phyloP scores from a whole-genome alignment of 2,797 vertebrate species.

The Harpagifer antarcticus region DNA sequence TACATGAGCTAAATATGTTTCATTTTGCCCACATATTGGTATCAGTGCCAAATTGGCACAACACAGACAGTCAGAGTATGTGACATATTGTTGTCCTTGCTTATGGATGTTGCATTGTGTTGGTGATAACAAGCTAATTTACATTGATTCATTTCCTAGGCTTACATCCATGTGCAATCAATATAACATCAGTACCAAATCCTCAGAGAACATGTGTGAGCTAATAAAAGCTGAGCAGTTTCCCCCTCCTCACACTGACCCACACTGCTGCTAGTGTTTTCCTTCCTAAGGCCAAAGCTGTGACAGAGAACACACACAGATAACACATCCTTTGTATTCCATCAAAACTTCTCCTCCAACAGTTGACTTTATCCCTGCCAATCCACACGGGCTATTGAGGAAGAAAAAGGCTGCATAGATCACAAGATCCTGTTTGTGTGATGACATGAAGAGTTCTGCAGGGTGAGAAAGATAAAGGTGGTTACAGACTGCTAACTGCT shows the following conservation, averaged over 20 bases:
- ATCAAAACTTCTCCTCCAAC: slow-evolving; percentile 57
- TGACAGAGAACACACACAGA: slow-evolving; percentile 72
- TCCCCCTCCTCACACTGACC: slow-evolving; percentile 34
- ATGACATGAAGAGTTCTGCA: slow-evolving; percentile 51
- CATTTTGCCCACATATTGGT: slow-evolving; percentile 29
- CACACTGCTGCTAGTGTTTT: slow-evolving; percentile 55
- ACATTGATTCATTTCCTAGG: slow-evolving; percentile 12
- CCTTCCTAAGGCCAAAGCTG: slow-evolving; percentile 60
- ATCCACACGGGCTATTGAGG: slow-evolving; percentile 39
- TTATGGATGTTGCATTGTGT: slow-evolving; percentile 1
- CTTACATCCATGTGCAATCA: slow-evolving; percentile 19
- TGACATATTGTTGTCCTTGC: background rate
- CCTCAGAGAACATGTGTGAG: slow-evolving; percentile 11
- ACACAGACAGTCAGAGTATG: background rate
- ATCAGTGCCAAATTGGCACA: slow-evolving; percentile 16
- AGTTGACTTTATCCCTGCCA: slow-evolving; percentile 62
- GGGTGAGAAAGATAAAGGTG: slow-evolving; percentile 54
- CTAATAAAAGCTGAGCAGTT: slow-evolving; percentile 33
- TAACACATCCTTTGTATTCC: slow-evolving; percentile 66
- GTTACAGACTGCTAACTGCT: slow-evolving; percentile 50
- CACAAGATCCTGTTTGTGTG: slow-evolving; percentile 47
- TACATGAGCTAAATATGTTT: slow-evolving; percentile 14
- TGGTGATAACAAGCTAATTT: slow-evolving; percentile 3
- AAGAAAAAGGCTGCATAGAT: slow-evolving; percentile 38
- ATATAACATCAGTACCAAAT: slow-evolving; percentile 9